phyloP scores from a whole-genome alignment of 1,140 invertebrate species.

The Atopsyche davidsoni region DNA sequence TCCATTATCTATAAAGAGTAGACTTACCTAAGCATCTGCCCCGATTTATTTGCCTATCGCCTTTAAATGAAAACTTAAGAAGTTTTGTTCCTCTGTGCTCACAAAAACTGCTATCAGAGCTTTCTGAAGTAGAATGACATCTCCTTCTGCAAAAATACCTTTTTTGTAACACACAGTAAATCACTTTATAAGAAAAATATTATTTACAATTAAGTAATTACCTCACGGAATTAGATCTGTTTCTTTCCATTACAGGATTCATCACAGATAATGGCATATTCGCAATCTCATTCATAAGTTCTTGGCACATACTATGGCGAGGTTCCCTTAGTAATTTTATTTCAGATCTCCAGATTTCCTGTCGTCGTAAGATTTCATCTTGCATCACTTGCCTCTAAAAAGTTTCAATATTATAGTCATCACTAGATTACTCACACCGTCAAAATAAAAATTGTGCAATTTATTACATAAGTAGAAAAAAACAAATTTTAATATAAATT shows the following conservation, averaged over 20 bases:
- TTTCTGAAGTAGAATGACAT: constrained; percentile 39
- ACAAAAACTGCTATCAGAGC: constrained; percentile 44
- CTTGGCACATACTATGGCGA: constrained; percentile 15
- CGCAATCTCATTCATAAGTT: constrained; percentile 12
- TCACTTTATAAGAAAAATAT: constrained; percentile 3
- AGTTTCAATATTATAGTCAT: too few relatives aligned
- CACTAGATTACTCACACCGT: too few relatives aligned
- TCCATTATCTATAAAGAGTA: too few relatives aligned
- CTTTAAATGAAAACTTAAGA: constrained; percentile 47
- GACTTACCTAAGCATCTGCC: constrained; percentile 44
- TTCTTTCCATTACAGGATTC: constrained; percentile 27
- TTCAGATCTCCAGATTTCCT: constrained; percentile 59
- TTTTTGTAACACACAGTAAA: too few relatives aligned
- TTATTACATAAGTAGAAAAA: constrained; percentile 6
- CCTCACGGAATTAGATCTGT: constrained; percentile 18
- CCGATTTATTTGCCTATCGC: constrained; percentile 37
- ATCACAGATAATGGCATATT: constrained; percentile 8
- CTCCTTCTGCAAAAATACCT: constrained; percentile 22
- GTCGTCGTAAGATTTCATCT: constrained; percentile 57
- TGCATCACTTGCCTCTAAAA: constrained; percentile 51
- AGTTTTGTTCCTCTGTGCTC: constrained; percentile 47
- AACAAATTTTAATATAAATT: constrained; percentile 14
- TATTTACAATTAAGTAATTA: too few relatives aligned
- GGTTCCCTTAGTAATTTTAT: constrained; percentile 31
- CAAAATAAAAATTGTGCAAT: constrained; percentile 16